Evolutionary conservation across 1,140 invertebrate genomes (phyloP).

Genomic region (Portunus trituberculatus): DNA sequence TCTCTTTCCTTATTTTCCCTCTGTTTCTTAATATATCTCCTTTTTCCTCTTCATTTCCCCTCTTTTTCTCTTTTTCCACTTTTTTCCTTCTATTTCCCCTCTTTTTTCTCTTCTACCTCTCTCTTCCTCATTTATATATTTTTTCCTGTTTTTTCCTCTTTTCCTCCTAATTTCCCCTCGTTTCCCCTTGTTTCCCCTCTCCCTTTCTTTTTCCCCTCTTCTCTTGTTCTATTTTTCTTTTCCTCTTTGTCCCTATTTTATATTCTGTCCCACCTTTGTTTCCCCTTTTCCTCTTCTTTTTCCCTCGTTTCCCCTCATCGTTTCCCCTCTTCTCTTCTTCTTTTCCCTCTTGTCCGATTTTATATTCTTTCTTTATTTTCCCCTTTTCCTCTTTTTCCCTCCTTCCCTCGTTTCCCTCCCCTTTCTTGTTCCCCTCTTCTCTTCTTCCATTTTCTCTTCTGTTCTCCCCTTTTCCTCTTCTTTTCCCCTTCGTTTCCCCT

Average conservation of each 20-base stretch:
- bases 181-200: slow-evolving; percentile 22
- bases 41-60: too few species aligned
- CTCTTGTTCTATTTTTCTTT: not conserved
- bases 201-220: not conserved
- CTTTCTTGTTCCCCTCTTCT: too few species aligned
- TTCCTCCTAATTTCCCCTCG: not conserved
- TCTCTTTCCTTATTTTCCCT: too few species aligned
- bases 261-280: not conserved
- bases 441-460: not conserved
- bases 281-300: not conserved
- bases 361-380: too few species aligned
- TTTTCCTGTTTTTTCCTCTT: not conserved
- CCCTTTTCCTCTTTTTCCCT: too few species aligned
- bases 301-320: not conserved
- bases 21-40: too few species aligned
- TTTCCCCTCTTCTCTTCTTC: not conserved
- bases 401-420: too few species aligned
- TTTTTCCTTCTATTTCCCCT: too few species aligned
- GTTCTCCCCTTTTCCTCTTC: not conserved
- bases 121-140: too few species aligned
- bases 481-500: not conserved
- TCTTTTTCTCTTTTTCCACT: too few species aligned
- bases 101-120: too few species aligned
- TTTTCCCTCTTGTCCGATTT: not conserved
- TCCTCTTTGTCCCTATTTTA: not conserved